A percentile compares a stretch with the other conserved stretches of the same genome.
phyloP scores from a whole-genome alignment of 2,797 vertebrate genomes.

The Oophaga sylvatica region DNA sequence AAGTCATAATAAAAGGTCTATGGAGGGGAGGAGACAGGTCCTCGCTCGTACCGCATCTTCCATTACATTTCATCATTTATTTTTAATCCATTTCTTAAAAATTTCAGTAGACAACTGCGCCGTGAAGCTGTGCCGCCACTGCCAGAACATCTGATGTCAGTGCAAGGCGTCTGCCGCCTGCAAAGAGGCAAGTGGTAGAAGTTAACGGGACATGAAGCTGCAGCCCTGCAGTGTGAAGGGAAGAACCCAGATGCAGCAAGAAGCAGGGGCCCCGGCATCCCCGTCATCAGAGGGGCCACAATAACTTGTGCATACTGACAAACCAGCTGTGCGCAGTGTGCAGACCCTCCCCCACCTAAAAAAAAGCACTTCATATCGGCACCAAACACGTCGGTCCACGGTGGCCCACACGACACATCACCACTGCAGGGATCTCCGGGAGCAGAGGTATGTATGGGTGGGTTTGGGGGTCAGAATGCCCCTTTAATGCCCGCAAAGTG shows the following conservation, averaged over 20 bases:
- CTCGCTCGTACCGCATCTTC: conserved; percentile 68
- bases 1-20: conserved; percentile 70
- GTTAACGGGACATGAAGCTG: conserved; percentile 90
- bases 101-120: conserved; percentile 78
- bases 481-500: too few species aligned
- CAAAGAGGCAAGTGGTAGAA: conserved; percentile 78
- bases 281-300: too few species aligned
- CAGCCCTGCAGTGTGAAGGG: conserved; percentile 76
- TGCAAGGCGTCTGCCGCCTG: conserved; percentile 72
- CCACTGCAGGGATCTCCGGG: too few species aligned
- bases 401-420: too few species aligned
- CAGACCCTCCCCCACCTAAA: too few species aligned
- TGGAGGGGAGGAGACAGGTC: conserved; percentile 68
- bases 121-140: conserved; percentile 76
- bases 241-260: conserved; percentile 57
- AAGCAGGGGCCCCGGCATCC: too few species aligned
- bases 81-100: conserved; percentile 81
- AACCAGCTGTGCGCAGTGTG: too few species aligned
- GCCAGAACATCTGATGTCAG: conserved; percentile 80
- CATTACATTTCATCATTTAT: conserved; percentile 78
- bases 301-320: too few species aligned
- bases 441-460: too few species aligned
- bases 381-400: too few species aligned
- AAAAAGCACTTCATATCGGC: too few species aligned
- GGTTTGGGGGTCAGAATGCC: too few species aligned